Evolutionary conservation across 2,797 vertebrate species (phyloP).

Genomic region (Sebastes iracundus): DNA sequence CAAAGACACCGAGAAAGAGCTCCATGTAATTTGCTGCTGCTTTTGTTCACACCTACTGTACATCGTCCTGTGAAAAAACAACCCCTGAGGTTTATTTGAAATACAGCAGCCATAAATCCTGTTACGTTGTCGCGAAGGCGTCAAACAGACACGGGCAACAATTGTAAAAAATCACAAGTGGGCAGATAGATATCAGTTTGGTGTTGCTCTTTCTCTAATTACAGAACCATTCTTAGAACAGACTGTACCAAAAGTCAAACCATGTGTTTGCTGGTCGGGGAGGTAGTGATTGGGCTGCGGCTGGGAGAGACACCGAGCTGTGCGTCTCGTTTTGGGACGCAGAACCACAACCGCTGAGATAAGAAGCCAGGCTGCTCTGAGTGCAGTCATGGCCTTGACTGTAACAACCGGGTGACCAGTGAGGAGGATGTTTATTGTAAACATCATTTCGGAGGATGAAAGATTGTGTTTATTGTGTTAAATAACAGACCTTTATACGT

Average conservation of each 20-base stretch:
- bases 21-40: background rate
- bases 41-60: background rate
- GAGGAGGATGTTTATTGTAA: constrained; percentile 62
- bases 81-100: background rate
- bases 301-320: constrained; percentile 42
- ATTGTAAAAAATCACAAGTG: constrained; percentile 23
- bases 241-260: constrained; percentile 34
- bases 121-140: background rate
- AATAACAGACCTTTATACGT: constrained; percentile 57
- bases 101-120: constrained; percentile 19
- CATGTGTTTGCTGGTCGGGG: constrained; percentile 51
- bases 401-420: constrained; percentile 61
- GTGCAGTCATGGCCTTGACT: constrained; percentile 44
- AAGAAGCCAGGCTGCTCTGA: constrained; percentile 62
- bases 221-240: constrained; percentile 43
- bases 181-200: constrained; percentile 30
- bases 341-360: constrained; percentile 76
- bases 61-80: background rate
- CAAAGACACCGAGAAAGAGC: background rate
- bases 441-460: constrained; percentile 48
- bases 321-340: constrained; percentile 61
- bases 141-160: background rate
- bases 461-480: constrained; percentile 53
- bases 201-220: constrained; percentile 25
- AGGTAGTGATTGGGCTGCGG: constrained; percentile 57